Percentiles rank a stretch among this genome's conserved stretches.
phyloP scores from a whole-genome alignment of 2,797 vertebrate genomes.

The Vireo griseus region DNA sequence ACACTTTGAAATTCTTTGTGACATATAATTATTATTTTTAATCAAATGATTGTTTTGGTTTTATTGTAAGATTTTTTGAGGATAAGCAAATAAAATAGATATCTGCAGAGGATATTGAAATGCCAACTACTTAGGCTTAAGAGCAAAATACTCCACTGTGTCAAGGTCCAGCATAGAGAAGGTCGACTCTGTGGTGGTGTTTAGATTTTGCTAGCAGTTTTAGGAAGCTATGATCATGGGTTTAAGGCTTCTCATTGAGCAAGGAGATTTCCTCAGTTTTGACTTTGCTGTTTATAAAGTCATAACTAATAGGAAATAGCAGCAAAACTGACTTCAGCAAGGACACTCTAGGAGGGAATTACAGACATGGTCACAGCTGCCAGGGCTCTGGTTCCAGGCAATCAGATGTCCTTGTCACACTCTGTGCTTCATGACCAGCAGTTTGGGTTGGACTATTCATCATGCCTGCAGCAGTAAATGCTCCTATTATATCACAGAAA shows the following conservation, averaged over 20 bases:
- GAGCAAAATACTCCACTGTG: neutral
- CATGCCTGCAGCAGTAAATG: neutral
- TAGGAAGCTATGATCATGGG: neutral
- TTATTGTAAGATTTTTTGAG: neutral
- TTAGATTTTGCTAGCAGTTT: neutral
- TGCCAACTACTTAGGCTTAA: neutral
- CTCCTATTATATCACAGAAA: neutral
- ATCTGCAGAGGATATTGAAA: neutral
- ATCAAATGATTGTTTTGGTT: neutral
- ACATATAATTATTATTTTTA: neutral
- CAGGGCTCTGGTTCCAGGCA: neutral
- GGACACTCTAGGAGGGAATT: neutral
- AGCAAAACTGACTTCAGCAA: slow-evolving; percentile 5
- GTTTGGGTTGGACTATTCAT: neutral
- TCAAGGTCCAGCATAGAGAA: neutral
- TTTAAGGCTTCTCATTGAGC: neutral
- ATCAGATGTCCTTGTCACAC: slow-evolving; percentile 16
- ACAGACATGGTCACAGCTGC: neutral
- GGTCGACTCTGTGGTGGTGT: neutral
- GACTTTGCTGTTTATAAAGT: neutral
- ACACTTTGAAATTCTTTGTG: neutral
- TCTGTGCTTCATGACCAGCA: neutral
- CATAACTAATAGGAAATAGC: neutral
- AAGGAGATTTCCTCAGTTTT: neutral
- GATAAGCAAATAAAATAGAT: neutral